Evolutionary conservation across 2,888 invertebrate genomes (phyloP).

Genomic region (Bhutanitis thaidina): DNA sequence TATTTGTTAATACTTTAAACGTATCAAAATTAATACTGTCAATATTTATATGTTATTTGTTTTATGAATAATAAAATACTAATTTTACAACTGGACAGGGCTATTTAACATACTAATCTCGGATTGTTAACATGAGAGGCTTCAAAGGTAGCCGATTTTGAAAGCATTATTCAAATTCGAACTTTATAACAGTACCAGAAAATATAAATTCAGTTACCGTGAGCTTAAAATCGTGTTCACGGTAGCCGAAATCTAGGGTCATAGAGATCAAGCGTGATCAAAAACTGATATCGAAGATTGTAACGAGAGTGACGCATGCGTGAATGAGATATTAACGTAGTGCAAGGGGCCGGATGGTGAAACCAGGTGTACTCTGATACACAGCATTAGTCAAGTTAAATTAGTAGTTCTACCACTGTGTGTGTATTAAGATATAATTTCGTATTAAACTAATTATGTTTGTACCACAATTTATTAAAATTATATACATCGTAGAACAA

Average conservation of each 20-base stretch:
- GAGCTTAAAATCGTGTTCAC: slow-evolving; percentile 62
- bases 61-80: slow-evolving; percentile 43
- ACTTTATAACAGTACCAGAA: slow-evolving; percentile 22
- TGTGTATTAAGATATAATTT: too few relatives aligned
- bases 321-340: slow-evolving; percentile 68
- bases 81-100: slow-evolving; percentile 39
- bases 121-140: slow-evolving; percentile 66
- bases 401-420: too few relatives aligned
- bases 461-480: too few relatives aligned
- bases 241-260: slow-evolving; percentile 76
- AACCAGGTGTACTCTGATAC: slow-evolving; percentile 39
- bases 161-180: slow-evolving; percentile 30
- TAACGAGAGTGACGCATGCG: slow-evolving; percentile 68
- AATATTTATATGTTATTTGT: slow-evolving; percentile 27
- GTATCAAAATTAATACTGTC: too few relatives aligned
- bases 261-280: slow-evolving; percentile 72
- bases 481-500: too few relatives aligned
- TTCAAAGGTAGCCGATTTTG: slow-evolving; percentile 41
- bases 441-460: too few relatives aligned
- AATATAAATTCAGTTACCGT: slow-evolving; percentile 33
- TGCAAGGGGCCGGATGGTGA: slow-evolving; percentile 41
- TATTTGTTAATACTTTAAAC: too few relatives aligned
- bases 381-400: slow-evolving; percentile 15
- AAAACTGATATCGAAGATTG: slow-evolving; percentile 74
- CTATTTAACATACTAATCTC: slow-evolving; percentile 68